Conservation (phyloP, 2,797 vertebrate genomes). For the Myotis findleyi region DNA sequence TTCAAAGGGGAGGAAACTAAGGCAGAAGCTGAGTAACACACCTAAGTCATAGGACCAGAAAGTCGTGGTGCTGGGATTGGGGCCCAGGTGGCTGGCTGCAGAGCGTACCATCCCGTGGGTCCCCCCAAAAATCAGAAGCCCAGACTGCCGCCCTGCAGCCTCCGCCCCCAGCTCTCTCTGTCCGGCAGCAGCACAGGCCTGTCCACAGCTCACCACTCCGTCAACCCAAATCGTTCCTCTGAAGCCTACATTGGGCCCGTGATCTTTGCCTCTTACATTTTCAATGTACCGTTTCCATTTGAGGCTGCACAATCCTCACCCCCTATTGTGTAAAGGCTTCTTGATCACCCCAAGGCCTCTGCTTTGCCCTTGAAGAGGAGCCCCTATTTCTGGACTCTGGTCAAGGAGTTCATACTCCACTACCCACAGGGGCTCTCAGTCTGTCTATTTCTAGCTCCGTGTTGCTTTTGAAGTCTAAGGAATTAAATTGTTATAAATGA, state of each 20-base stretch:
- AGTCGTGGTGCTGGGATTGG: not conserved
- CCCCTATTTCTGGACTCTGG: conserved; percentile 38
- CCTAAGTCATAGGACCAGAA: not conserved
- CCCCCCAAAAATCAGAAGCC: not conserved
- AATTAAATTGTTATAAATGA: conserved; percentile 31
- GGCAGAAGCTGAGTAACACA: not conserved
- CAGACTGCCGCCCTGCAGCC: not conserved
- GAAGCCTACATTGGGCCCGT: not conserved
- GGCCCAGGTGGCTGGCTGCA: not conserved
- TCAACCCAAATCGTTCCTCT: not conserved
- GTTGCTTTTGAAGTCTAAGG: conserved; percentile 60
- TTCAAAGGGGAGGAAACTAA: not conserved
- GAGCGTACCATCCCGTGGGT: fast-evolving
- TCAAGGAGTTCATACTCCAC: conserved; percentile 35
- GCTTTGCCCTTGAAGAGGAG: conserved; percentile 30
- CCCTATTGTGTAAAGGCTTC: not conserved
- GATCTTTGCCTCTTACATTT: not conserved
- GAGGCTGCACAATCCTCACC: not conserved
- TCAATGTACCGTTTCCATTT: not conserved
- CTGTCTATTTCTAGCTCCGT: conserved; percentile 52
- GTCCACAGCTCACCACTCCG: not conserved
- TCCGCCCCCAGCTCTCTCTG: fast-evolving
- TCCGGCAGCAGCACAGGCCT: not conserved
- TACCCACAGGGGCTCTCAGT: not conserved
- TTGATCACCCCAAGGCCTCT: not conserved